phyloP scores from a whole-genome alignment of 1,140 invertebrate genomes.

The Aplysia californica region DNA sequence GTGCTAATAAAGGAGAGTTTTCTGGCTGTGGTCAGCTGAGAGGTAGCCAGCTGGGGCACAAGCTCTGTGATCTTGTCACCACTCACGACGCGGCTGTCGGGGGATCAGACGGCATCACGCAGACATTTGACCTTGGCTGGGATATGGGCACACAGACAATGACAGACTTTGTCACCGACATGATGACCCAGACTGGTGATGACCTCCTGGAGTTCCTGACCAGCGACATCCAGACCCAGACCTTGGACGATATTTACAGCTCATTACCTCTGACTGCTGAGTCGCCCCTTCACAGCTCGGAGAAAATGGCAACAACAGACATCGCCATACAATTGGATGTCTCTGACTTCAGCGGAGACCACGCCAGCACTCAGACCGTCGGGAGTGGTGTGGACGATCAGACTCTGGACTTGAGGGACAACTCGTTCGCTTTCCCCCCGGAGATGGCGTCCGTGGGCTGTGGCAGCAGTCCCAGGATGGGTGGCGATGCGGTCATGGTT shows the following conservation, averaged over 20 bases:
- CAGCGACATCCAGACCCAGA: constrained; percentile 13
- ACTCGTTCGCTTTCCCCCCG: background rate
- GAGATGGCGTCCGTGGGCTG: background rate
- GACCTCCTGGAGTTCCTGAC: constrained; percentile 12
- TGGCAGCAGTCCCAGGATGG: background rate
- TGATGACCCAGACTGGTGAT: constrained; percentile 23
- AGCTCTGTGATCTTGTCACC: too few species aligned
- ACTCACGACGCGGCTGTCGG: too few species aligned
- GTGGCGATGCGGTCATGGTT: background rate
- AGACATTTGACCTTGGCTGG: constrained; percentile 12
- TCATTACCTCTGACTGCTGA: background rate
- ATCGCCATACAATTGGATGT: background rate
- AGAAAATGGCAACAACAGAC: background rate
- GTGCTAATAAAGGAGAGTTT: too few species aligned
- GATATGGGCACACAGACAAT: constrained; percentile 20
- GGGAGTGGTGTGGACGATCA: constrained; percentile 4
- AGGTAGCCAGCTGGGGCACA: too few species aligned
- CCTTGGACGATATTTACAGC: constrained; percentile 9
- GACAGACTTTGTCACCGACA: constrained; percentile 6
- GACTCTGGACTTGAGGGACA: background rate
- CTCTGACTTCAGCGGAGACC: background rate
- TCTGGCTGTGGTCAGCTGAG: too few species aligned
- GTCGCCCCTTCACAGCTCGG: background rate
- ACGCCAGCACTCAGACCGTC: constrained; percentile 13
- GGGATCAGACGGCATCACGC: constrained; percentile 14